Evolutionary conservation across 2,113 vertebrate species (phyloP).

Genomic region (Anolis sagrei): DNA sequence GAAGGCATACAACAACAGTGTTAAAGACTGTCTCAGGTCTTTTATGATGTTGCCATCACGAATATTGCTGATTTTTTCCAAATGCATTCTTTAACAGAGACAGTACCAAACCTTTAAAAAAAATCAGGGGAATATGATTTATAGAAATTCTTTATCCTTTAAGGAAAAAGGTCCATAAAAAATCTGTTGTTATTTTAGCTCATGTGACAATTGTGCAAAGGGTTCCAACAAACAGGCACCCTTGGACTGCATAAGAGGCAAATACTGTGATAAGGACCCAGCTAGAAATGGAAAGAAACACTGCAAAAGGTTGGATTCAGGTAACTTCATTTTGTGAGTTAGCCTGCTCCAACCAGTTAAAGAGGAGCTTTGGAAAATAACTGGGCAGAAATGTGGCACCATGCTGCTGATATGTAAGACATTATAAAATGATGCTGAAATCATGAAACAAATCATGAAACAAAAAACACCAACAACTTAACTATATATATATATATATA

Average conservation of each 20-base stretch:
- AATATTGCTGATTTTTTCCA: constrained; percentile 29
- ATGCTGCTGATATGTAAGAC: neutral
- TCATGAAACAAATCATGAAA: neutral
- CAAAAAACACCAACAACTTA: neutral
- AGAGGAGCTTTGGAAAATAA: neutral
- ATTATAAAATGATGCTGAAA: neutral
- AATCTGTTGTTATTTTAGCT: neutral
- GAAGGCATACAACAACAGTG: no score
- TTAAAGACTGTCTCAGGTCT: neutral
- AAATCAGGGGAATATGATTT: constrained; percentile 51
- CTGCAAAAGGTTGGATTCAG: neutral
- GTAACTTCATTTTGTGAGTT: no score
- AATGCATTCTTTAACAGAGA: constrained; percentile 44
- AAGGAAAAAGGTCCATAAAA: neutral
- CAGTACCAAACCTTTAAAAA: neutral
- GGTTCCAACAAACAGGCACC: neutral
- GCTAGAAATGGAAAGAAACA: neutral
- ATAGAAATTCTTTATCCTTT: no score
- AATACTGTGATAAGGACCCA: neutral
- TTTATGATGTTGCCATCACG: neutral
- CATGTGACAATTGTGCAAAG: neutral
- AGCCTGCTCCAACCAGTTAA: no score
- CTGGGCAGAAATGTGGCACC: neutral
- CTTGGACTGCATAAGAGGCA: neutral
- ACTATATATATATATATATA: no score